These are phyloP conservation scores for Drosophila mayri DNA, from an alignment of 1,140 invertebrate species.

Conservation along the genomic window DNA sequence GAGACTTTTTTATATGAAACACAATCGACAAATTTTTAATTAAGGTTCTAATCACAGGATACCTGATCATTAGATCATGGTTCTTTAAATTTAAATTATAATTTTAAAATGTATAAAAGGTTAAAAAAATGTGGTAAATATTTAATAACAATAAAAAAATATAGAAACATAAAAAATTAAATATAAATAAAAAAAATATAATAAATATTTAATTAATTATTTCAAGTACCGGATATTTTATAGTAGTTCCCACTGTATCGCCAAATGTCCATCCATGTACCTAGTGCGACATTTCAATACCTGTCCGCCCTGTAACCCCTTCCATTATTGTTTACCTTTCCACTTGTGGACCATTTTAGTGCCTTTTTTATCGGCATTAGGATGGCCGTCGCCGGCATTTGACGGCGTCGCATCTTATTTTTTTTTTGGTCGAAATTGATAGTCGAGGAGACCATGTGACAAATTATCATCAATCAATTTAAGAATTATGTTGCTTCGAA, in stretches of 20 bases:
- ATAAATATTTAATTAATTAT: neutral
- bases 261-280: neutral
- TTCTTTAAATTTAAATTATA: too few relatives aligned
- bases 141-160: neutral
- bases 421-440: conserved; percentile 61
- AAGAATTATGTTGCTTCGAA: conserved; percentile 22
- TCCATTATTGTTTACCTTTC: conserved; percentile 5
- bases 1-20: neutral
- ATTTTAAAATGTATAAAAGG: too few relatives aligned
- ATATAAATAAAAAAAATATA: neutral
- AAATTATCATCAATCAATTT: conserved; percentile 80
- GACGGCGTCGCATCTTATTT: conserved; percentile 63
- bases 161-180: too few relatives aligned
- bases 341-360: conserved; percentile 28
- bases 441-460: conserved; percentile 61
- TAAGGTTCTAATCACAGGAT: neutral
- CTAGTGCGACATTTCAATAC: conserved; percentile 26
- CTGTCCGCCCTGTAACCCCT: conserved; percentile 28
- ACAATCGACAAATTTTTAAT: neutral
- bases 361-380: conserved; percentile 45
- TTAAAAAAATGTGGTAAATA: neutral
- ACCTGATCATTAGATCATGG: neutral
- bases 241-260: conserved; percentile 17
- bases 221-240: neutral
- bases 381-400: conserved; percentile 39